Percentiles rank a stretch among this genome's conserved stretches.
Evolutionary conservation across 30 jellyfish, hydroid and myxozoan species (phyloP).

Genomic region (Aurelia coerulea): DNA sequence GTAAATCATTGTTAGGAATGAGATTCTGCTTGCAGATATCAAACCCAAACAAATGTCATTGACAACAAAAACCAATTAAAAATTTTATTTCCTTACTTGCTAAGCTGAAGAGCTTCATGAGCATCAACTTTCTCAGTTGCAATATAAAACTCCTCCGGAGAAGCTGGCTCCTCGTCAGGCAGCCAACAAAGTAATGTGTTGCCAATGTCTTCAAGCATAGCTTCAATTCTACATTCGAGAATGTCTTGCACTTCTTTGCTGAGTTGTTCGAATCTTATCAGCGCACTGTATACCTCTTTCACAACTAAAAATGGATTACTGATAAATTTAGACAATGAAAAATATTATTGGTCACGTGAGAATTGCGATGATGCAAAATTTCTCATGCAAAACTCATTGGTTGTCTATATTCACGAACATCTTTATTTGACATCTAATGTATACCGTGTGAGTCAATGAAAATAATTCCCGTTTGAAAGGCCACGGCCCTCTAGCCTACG

Average conservation of each 20-base stretch:
- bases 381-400: too few species aligned
- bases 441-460: too few species aligned
- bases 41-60: too few species aligned
- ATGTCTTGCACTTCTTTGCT: conserved; percentile 75
- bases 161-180: conserved; percentile 75
- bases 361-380: too few species aligned
- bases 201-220: conserved; percentile 75
- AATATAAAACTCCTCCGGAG: conserved; percentile 62
- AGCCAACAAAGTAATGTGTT: conserved; percentile 72
- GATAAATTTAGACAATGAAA: not conserved
- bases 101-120: conserved; percentile 40
- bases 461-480: too few species aligned
- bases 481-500: too few species aligned
- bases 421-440: too few species aligned
- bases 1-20: too few species aligned
- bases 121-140: conserved; percentile 71
- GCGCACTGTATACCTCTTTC: conserved; percentile 58
- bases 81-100: conserved; percentile 56
- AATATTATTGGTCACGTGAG: too few species aligned
- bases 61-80: too few species aligned
- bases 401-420: too few species aligned
- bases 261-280: conserved; percentile 52
- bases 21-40: too few species aligned
- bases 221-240: conserved; percentile 81
- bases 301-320: conserved; percentile 34